Percentiles rank a stretch among this genome's conserved stretches.
These are phyloP conservation scores for Mongoloraphidia duomilia DNA, from an alignment of 2,888 invertebrate genomes.

Conservation along the genomic window DNA sequence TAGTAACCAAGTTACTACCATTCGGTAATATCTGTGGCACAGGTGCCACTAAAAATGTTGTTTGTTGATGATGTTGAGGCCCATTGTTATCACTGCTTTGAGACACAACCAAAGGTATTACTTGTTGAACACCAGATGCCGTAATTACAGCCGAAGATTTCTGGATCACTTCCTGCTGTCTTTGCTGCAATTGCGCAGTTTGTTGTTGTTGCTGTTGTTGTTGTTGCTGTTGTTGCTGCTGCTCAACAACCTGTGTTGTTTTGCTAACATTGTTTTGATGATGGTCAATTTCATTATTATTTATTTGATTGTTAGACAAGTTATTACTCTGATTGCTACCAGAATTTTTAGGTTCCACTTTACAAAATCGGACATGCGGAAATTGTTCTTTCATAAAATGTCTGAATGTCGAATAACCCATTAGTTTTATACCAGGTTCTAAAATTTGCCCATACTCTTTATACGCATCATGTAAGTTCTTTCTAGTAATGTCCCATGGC, in stretches of 20 bases:
- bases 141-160: slow-evolving; percentile 42
- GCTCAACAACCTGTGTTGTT: slow-evolving; percentile 21
- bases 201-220: slow-evolving; percentile 32
- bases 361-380: slow-evolving; percentile 56
- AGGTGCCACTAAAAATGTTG: slow-evolving; percentile 49
- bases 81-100: slow-evolving; percentile 25
- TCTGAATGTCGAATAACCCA: slow-evolving; percentile 69
- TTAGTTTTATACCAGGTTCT: slow-evolving; percentile 55
- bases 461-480: slow-evolving; percentile 60
- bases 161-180: slow-evolving; percentile 29
- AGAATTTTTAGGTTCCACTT: slow-evolving; percentile 42
- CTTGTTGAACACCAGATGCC: slow-evolving; percentile 36
- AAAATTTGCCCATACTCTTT: slow-evolving; percentile 56
- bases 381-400: slow-evolving; percentile 73
- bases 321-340: slow-evolving; percentile 16
- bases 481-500: slow-evolving; percentile 43
- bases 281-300: neutral
- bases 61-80: slow-evolving; percentile 38
- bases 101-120: slow-evolving; percentile 47
- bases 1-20: slow-evolving; percentile 25
- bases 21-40: slow-evolving; percentile 46
- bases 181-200: slow-evolving; percentile 25
- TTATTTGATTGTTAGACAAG: neutral
- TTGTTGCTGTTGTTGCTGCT: slow-evolving; percentile 30
- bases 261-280: slow-evolving; percentile 8